Conservation (phyloP, 2,888 invertebrate genomes). For the Horisme vitalbata region DNA sequence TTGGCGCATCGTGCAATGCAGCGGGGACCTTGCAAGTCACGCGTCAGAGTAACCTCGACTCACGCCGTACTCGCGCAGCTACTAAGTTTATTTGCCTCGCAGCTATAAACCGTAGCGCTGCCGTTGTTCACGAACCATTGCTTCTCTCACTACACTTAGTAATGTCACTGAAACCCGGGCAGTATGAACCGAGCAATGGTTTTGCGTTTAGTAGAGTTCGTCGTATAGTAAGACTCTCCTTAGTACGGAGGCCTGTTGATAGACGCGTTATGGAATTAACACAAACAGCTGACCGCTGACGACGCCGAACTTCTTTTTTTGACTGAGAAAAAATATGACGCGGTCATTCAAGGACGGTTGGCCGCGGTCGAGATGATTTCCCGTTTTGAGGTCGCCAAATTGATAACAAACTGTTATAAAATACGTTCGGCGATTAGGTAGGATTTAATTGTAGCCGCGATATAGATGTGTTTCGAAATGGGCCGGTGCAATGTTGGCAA, state of each 20-base stretch:
- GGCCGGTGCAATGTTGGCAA: slow-evolving; percentile 30
- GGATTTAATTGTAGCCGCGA: slow-evolving; percentile 15
- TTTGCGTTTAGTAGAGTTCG: slow-evolving; percentile 13
- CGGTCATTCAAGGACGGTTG: slow-evolving; percentile 78
- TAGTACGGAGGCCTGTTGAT: slow-evolving; percentile 65
- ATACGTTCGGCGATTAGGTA: slow-evolving; percentile 36
- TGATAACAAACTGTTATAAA: slow-evolving; percentile 49
- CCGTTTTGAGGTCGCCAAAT: slow-evolving; percentile 63
- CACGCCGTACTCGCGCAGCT: slow-evolving; percentile 72
- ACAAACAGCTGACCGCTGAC: slow-evolving; percentile 79
- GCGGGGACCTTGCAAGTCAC: slow-evolving; percentile 83
- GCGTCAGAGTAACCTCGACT: slow-evolving; percentile 82
- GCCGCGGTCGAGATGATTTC: slow-evolving; percentile 67
- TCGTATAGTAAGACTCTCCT: slow-evolving; percentile 36
- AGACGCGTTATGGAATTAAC: slow-evolving; percentile 72
- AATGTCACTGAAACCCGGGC: background rate
- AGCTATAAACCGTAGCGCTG: slow-evolving; percentile 34
- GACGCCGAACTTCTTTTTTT: slow-evolving; percentile 71
- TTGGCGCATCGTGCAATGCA: slow-evolving; percentile 83
- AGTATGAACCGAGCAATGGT: slow-evolving; percentile 45
- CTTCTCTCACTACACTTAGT: slow-evolving; percentile 32
- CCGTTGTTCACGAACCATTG: slow-evolving; percentile 51
- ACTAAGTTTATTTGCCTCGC: slow-evolving; percentile 55
- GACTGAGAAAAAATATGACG: slow-evolving; percentile 76
- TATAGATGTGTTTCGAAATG: slow-evolving; percentile 17